A percentile compares a stretch with the other conserved stretches of the same genome.
Evolutionary conservation across 2,888 invertebrate genomes (phyloP).

Genomic region (Cantharis rustica): DNA sequence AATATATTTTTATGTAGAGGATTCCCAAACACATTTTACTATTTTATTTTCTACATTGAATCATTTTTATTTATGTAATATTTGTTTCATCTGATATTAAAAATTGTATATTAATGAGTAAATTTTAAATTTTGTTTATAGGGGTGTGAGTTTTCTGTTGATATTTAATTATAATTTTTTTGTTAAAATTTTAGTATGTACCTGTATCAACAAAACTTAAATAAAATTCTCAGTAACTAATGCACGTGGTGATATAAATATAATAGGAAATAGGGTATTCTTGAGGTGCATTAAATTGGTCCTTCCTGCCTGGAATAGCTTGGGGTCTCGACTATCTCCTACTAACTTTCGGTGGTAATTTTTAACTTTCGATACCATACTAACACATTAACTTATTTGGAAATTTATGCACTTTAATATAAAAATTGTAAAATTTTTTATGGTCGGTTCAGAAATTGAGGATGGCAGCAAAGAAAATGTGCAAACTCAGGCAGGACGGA

Average conservation of each 20-base stretch:
- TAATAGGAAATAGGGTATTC: constrained; percentile 40
- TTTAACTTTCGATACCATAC: constrained; percentile 50
- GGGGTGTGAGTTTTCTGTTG: neutral
- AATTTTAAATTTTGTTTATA: neutral
- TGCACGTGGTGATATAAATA: constrained; percentile 28
- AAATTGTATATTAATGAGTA: neutral
- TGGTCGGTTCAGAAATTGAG: constrained; percentile 56
- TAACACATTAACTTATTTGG: constrained; percentile 48
- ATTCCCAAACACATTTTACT: no score
- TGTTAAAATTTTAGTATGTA: neutral
- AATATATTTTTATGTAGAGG: no score
- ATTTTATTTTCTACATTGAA: no score
- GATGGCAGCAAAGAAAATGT: constrained; percentile 54
- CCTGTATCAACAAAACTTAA: constrained; percentile 1
- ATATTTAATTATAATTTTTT: neutral
- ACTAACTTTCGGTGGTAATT: constrained; percentile 51
- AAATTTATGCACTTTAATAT: constrained; percentile 42
- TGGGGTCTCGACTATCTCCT: constrained; percentile 51
- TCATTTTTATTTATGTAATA: no score
- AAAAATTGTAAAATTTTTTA: constrained; percentile 53
- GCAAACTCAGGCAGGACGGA: constrained; percentile 57
- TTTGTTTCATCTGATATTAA: no score
- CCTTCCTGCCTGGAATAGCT: constrained; percentile 56
- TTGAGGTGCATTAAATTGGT: constrained; percentile 53
- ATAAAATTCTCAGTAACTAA: constrained; percentile 34